phyloP scores from a whole-genome alignment of 2,113 vertebrate species.

The Gadus chalcogrammus region DNA sequence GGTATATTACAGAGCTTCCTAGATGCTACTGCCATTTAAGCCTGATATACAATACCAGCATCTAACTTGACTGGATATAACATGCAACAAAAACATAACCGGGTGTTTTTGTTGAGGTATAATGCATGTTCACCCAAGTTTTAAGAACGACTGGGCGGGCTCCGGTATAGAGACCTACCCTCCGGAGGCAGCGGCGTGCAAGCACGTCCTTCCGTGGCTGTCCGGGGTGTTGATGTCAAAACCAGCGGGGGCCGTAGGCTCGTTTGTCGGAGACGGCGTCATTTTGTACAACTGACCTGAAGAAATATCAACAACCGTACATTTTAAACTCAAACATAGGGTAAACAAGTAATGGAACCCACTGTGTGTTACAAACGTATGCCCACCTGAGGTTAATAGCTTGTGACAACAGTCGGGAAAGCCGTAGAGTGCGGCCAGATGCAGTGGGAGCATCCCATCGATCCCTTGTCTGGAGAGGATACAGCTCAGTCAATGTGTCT shows the following conservation, averaged over 20 bases:
- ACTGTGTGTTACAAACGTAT: too few species aligned
- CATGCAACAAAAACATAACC: too few species aligned
- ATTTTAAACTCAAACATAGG: background rate
- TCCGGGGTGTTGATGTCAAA: conserved; percentile 90
- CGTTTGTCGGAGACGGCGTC: conserved; percentile 79
- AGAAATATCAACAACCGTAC: background rate
- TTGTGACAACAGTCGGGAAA: conserved; percentile 97
- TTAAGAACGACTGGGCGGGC: too few species aligned
- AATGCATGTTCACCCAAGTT: too few species aligned
- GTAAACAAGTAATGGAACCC: too few species aligned
- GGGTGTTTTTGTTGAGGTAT: too few species aligned
- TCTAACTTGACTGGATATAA: too few species aligned
- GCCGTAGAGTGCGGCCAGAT: conserved; percentile 89
- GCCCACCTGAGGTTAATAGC: conserved; percentile 88
- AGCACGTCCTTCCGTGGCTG: conserved; percentile 87
- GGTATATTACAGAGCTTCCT: too few species aligned
- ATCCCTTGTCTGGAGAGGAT: conserved; percentile 80
- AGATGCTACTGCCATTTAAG: too few species aligned
- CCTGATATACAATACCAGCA: too few species aligned
- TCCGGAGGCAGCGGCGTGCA: conserved; percentile 94
- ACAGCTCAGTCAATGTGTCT: background rate
- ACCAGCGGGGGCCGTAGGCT: conserved; percentile 79
- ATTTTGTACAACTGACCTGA: conserved; percentile 91
- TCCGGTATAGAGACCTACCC: conserved; percentile 69
- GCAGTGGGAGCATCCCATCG: conserved; percentile 92